phyloP scores from a whole-genome alignment of 2,797 vertebrate species.

The Helostoma temminkii region DNA sequence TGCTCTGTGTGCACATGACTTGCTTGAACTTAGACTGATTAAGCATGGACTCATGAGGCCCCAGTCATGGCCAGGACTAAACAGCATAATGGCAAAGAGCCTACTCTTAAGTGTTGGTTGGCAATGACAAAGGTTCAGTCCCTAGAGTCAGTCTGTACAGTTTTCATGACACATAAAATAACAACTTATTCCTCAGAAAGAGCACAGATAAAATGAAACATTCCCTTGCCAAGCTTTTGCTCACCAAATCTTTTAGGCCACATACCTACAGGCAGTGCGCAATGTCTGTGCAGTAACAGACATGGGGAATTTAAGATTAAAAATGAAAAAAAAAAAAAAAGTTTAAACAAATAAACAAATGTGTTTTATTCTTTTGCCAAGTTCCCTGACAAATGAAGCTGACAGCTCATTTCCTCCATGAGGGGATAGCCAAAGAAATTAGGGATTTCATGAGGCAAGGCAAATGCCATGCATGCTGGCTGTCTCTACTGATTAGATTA shows the following conservation, averaged over 20 bases:
- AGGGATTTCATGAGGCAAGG: constrained; percentile 74
- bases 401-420: constrained; percentile 77
- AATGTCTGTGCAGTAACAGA: constrained; percentile 71
- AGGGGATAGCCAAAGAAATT: constrained; percentile 68
- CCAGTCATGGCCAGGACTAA: constrained; percentile 41
- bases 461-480: constrained; percentile 66
- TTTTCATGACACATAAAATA: constrained; percentile 75
- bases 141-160: constrained; percentile 57
- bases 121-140: constrained; percentile 54
- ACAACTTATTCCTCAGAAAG: constrained; percentile 54
- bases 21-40: constrained; percentile 69
- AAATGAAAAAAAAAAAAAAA: constrained; percentile 33
- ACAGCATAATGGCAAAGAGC: constrained; percentile 50
- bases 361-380: constrained; percentile 76
- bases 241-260: constrained; percentile 65
- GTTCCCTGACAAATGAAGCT: constrained; percentile 57
- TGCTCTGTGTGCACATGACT: constrained; percentile 34
- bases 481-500: constrained; percentile 60
- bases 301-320: constrained; percentile 63
- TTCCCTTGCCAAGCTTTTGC: constrained; percentile 60
- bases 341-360: constrained; percentile 74
- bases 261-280: constrained; percentile 76
- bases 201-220: constrained; percentile 63
- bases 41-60: constrained; percentile 48
- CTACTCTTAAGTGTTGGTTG: constrained; percentile 62